Percentiles rank a stretch among this genome's conserved stretches.
phyloP scores from a whole-genome alignment of 2,797 vertebrate species.

The Spinus olivaceus region DNA sequence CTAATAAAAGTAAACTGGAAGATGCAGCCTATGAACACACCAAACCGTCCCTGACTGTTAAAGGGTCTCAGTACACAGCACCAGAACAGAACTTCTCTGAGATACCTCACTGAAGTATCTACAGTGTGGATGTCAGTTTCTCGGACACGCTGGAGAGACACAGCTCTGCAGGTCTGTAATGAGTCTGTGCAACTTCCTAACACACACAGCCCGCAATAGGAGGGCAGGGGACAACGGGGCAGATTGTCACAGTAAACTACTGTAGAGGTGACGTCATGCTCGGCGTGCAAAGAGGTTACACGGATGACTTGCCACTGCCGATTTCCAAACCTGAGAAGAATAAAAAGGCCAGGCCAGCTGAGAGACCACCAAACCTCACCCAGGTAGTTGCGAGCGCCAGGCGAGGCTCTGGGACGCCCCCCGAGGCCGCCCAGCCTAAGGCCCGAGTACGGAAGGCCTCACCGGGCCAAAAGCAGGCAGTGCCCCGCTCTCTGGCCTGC shows the following conservation, averaged over 20 bases:
- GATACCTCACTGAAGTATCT: background rate
- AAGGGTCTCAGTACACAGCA: background rate
- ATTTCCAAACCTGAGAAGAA: background rate
- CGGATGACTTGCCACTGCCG: background rate
- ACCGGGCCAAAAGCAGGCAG: background rate
- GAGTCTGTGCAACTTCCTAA: background rate
- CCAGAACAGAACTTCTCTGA: background rate
- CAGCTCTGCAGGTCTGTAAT: background rate
- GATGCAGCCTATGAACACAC: background rate
- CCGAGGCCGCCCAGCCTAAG: background rate
- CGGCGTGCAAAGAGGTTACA: background rate
- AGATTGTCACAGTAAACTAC: background rate
- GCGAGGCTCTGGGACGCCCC: background rate
- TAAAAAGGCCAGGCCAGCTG: background rate
- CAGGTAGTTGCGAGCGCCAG: accelerated
- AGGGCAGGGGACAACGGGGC: background rate
- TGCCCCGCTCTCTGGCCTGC: background rate
- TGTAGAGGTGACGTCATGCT: background rate
- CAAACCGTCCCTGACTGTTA: background rate
- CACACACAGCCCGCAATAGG: background rate
- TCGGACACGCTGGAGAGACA: background rate
- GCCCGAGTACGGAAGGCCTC: background rate
- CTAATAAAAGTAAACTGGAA: background rate
- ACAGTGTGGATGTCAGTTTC: background rate
- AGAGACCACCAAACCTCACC: background rate